A percentile compares a stretch with the other conserved stretches of the same genome.
Conservation (phyloP, 2,113 vertebrate species). For the Morphnarchus princeps region DNA sequence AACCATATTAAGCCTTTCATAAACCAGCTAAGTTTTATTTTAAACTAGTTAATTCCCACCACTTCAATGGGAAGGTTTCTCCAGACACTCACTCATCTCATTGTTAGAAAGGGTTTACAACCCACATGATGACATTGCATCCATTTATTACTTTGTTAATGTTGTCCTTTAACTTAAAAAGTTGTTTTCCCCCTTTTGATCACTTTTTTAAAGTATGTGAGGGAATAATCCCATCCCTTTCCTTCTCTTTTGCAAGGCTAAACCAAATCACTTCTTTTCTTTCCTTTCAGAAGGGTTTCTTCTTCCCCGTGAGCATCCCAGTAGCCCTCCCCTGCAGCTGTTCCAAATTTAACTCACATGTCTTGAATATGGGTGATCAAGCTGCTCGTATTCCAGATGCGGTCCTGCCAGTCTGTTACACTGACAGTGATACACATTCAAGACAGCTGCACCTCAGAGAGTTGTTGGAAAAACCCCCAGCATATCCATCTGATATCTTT, state of each 20-base stretch:
- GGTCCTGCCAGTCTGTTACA: background rate
- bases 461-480: background rate
- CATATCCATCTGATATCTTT: background rate
- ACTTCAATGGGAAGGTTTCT: background rate
- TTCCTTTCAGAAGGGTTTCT: background rate
- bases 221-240: background rate
- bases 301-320: background rate
- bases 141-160: background rate
- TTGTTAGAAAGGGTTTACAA: background rate
- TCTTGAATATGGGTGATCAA: background rate
- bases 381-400: background rate
- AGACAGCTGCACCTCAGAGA: conserved; percentile 2
- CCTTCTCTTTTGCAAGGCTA: background rate
- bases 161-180: background rate
- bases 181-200: background rate
- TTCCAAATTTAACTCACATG: background rate
- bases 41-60: background rate
- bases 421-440: background rate
- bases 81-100: background rate
- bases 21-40: background rate
- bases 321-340: background rate
- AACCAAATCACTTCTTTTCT: background rate
- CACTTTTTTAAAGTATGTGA: background rate
- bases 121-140: background rate
- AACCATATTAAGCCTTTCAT: background rate